Percentiles rank a stretch among this genome's conserved stretches.
phyloP scores from a whole-genome alignment of 2,113 vertebrate genomes.

The Girardinichthys multiradiatus region DNA sequence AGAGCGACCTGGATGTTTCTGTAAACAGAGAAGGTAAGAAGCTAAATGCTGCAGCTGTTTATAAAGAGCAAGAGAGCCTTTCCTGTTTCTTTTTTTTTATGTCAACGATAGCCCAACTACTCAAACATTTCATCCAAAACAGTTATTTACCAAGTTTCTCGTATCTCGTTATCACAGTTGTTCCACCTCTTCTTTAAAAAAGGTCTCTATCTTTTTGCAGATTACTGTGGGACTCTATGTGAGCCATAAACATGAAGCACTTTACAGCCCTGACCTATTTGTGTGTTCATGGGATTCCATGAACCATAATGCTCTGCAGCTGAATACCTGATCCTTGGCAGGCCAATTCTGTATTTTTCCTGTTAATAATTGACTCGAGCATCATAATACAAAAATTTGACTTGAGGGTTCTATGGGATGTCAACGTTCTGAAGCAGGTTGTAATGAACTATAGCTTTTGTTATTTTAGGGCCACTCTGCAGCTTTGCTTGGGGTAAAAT shows the following conservation, averaged over 20 bases:
- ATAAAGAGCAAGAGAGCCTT: too few relatives aligned
- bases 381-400: background rate
- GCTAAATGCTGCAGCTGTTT: too few relatives aligned
- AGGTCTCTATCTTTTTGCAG: background rate
- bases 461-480: background rate
- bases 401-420: background rate
- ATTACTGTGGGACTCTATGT: background rate
- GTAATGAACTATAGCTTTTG: background rate
- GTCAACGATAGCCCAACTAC: too few relatives aligned
- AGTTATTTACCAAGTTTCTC: background rate
- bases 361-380: background rate
- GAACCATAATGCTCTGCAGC: background rate
- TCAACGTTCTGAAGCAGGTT: background rate
- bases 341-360: background rate
- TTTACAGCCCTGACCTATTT: conserved; percentile 7
- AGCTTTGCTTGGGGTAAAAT: background rate
- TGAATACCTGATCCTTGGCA: background rate
- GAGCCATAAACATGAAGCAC: conserved; percentile 6
- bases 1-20: background rate
- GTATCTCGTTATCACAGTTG: background rate
- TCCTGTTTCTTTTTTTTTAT: too few relatives aligned
- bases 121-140: too few relatives aligned
- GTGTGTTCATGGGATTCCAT: background rate
- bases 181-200: background rate
- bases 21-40: background rate